phyloP scores from a whole-genome alignment of 2,797 vertebrate species.

The Tarsius wallacei region DNA sequence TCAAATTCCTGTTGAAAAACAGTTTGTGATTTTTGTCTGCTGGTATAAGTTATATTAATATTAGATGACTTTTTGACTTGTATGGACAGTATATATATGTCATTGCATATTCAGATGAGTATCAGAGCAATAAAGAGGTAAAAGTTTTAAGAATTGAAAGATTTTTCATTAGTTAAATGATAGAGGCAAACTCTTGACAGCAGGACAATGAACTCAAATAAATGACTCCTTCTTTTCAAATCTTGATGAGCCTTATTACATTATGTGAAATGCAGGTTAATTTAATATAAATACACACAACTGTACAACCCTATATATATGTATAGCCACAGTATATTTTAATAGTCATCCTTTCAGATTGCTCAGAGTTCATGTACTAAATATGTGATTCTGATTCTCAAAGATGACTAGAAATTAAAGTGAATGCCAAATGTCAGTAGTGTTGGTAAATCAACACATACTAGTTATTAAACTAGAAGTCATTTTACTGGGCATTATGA shows the following conservation, averaged over 20 bases:
- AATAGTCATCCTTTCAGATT: background rate
- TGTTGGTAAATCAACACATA: constrained; percentile 32
- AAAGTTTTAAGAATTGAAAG: background rate
- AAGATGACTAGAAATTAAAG: constrained; percentile 46
- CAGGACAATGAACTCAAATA: constrained; percentile 40
- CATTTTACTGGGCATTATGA: constrained; percentile 9
- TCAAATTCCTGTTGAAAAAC: constrained; percentile 44
- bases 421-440: constrained; percentile 54
- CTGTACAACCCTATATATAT: background rate
- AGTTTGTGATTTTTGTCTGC: background rate
- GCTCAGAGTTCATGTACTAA: background rate
- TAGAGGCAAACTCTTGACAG: constrained; percentile 3
- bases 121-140: background rate
- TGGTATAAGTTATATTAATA: background rate
- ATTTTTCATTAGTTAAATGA: constrained; percentile 3
- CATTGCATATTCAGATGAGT: background rate
- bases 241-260: background rate
- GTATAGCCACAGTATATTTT: constrained; percentile 53
- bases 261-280: background rate
- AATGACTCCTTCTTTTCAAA: background rate
- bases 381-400: background rate
- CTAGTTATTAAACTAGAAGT: background rate
- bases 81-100: background rate
- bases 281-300: background rate
- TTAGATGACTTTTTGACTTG: background rate